Evolutionary conservation across 2,888 invertebrate species (phyloP), one percentile per base, ranked within the genome.

Genomic region (Drosophila lutescens): DNA sequence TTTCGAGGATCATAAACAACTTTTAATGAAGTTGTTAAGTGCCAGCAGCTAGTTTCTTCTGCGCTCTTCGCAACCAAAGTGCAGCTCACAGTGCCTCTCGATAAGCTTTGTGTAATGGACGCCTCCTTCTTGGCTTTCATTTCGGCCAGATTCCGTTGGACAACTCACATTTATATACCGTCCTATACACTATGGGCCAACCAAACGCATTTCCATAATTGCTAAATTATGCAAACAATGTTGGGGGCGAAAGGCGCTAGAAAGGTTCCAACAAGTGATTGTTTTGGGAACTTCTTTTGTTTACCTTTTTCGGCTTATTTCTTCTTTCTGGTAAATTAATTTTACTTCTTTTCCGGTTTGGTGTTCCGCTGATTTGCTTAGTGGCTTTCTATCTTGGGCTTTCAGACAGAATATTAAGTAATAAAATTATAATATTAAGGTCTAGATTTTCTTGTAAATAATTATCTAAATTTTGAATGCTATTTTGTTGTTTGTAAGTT

Each of bases 1-100:
- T 91, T 91, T 91, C 89, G 89, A 91, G 89, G 89, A 90, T 90
- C 89, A 91, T 91, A 91, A 91, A 91, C 91, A 91, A 90, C 89
- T 89, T 91, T 88, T 91, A 90, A 90, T 90, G 90, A 90, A 90
- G 91, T 90, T 89, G 91, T 90, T 90, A 90, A 90, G 86, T 86
- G 88, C 86, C 86, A 88, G 83, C 80, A 84, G 84, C 85, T 81
- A 84, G 87, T 79, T 84, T 76, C 78, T 76, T 54, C 55, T 12
- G 76, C 59, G 63, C 66, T 62, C 32, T 47, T 46, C 8, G 26
- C 61, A 68, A 61, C 80, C 53, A 82, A 86, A 82, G 78, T 86
- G 83, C 78, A 76, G 85, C 66, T 59, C 69, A 44, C 70, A 54
- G 38, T 40, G 38, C 58, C 43, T 61, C 54, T 43, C 60, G 83